Percentiles rank a stretch among this genome's conserved stretches.
phyloP scores from a whole-genome alignment of 2,888 invertebrate species.

The Clanis bilineata region DNA sequence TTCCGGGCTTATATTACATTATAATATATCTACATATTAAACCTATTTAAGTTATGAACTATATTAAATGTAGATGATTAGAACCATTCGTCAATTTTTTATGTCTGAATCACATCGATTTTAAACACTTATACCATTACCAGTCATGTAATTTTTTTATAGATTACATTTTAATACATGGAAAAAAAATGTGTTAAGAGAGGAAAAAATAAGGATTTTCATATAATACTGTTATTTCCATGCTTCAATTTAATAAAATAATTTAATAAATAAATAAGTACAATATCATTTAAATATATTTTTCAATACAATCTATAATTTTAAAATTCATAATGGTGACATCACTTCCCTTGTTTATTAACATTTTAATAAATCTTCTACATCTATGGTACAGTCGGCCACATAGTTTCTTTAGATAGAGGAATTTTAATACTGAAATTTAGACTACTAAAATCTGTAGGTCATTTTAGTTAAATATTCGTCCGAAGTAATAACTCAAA shows the following conservation, averaged over 20 bases:
- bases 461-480: not conserved
- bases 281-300: not conserved
- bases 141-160: not conserved
- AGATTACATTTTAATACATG: not conserved
- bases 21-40: too few relatives aligned
- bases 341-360: conserved; percentile 33
- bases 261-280: not conserved
- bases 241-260: not conserved
- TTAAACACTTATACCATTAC: not conserved
- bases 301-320: not conserved
- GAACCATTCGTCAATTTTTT: not conserved
- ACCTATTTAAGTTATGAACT: too few relatives aligned
- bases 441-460: not conserved
- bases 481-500: not conserved
- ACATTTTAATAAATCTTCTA: conserved; percentile 54
- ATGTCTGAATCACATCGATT: not conserved
- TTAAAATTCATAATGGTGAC: conserved; percentile 11
- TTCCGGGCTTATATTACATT: too few relatives aligned
- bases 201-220: not conserved
- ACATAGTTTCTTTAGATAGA: not conserved
- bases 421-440: not conserved
- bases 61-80: not conserved
- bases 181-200: not conserved
- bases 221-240: too few relatives aligned
- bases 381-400: conserved; percentile 38